Conservation (phyloP, 37 sponge, comb jelly and placozoan species). For the Spongia lamella region DNA sequence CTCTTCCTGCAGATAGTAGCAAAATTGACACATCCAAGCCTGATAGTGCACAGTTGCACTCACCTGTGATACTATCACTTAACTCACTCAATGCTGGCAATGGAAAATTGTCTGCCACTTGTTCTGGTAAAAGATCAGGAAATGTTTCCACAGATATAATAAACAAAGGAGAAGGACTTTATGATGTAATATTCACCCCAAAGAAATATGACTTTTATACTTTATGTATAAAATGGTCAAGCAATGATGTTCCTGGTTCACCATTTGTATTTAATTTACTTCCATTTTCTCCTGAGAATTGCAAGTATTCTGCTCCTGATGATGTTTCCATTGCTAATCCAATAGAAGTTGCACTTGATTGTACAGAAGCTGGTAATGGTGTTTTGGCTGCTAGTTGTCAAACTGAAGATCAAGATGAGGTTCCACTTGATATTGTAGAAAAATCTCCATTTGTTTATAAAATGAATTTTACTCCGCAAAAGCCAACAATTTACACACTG, state of each 20-base stretch:
- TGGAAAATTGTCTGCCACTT: conserved; percentile 48
- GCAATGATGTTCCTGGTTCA: conserved; percentile 48
- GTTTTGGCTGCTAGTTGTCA: conserved; percentile 52
- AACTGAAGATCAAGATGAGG: conserved; percentile 48
- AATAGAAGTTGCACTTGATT: conserved; percentile 47
- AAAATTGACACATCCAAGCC: conserved; percentile 49
- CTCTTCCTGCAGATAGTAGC: conserved; percentile 48
- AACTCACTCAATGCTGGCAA: conserved; percentile 66
- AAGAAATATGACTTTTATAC: conserved; percentile 40
- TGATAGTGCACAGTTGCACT: conserved; percentile 18
- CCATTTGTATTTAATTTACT: conserved; percentile 63
- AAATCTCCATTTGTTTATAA: conserved; percentile 33
- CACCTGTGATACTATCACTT: conserved; percentile 25
- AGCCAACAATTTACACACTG: conserved; percentile 51
- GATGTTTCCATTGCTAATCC: conserved; percentile 27
- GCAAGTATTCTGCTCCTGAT: no score
- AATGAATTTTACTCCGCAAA: conserved; percentile 37
- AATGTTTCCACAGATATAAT: conserved; percentile 30
- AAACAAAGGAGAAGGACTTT: conserved; percentile 7
- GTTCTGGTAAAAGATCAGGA: conserved; percentile 58
- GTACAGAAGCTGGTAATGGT: conserved; percentile 53
- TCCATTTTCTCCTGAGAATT: background rate
- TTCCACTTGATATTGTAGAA: conserved; percentile 58
- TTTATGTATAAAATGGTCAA: conserved; percentile 58
- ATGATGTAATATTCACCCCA: conserved; percentile 49